Percentiles rank a stretch among this genome's conserved stretches.
Evolutionary conservation across 2,888 invertebrate genomes (phyloP).

Genomic region (Ctena decussata): DNA sequence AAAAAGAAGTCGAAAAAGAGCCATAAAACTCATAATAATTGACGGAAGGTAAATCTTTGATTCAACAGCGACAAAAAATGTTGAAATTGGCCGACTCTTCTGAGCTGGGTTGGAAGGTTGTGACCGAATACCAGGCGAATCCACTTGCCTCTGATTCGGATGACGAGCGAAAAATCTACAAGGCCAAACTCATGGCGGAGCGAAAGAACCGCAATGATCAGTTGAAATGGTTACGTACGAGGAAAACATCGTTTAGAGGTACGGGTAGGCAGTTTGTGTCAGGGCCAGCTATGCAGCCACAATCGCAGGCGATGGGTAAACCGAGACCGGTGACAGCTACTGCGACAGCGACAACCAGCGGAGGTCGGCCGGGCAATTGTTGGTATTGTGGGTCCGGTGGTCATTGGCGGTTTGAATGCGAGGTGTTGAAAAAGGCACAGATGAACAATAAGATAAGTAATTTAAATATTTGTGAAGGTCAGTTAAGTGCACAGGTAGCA

Average conservation of each 20-base stretch:
- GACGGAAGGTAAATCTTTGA: neutral
- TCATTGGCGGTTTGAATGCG: neutral
- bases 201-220: neutral
- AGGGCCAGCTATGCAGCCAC: neutral
- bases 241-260: neutral
- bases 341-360: neutral
- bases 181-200: neutral
- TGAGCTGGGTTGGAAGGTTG: neutral
- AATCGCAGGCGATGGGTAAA: neutral
- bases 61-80: neutral
- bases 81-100: neutral
- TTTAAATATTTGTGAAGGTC: neutral
- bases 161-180: neutral
- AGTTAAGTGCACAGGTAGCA: neutral
- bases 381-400: neutral
- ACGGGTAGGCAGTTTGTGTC: neutral
- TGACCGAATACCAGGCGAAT: neutral
- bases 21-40: too few species aligned
- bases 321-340: neutral
- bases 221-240: neutral
- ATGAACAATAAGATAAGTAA: constrained; percentile 2
- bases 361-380: neutral
- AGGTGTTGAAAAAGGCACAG: neutral
- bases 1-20: too few species aligned
- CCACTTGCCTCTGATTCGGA: neutral